Base-by-base conservation (phyloP, 2,888 invertebrate genomes). In the Diarsia dahlii region DNA sequence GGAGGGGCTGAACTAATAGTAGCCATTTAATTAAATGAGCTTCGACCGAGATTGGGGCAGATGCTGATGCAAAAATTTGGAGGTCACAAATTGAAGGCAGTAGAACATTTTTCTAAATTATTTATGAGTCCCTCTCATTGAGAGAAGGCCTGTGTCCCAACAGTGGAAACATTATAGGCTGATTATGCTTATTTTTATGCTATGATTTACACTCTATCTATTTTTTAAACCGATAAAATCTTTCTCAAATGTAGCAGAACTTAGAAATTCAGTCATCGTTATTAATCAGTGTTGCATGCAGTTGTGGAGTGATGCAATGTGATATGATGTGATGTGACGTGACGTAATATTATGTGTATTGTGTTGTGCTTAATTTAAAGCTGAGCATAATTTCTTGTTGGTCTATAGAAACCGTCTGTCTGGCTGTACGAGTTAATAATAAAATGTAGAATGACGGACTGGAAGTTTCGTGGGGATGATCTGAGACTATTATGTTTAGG, bases 21-120 rank as follows among this genome's bases (percentile, higher is more conserved):
- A 70, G 76, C 50, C 75, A 64, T 87, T 89, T 89, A 89, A 90
- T 89, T 88, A 89, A 90, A 90, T 83, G 82, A 77, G 76, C 78
- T 80, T 76, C 82, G 77, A 83, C 85, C 66, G 80, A 82, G 83
- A 86, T 86, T 78, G 69, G 76, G 69, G 80, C 84, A 83, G 82
- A 82, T 68, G 82, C 54, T 76, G 76, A 73, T 72, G 67, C 78
- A 84, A 84, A 86, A 79, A 86, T 79, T 64, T 67, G 39, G 54
- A 76, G 72, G 77, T 80, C 70, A 78, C 75, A 68, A 77, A 85
- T 78, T 65, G 5, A 71, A 65, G 46, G 52, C 54, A 71, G n/a
- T 58, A 56, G 54, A 56, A 77, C 68, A 56, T 45, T 79, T 78
- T 62, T 56, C 46, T 13, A 65, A 71, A 65, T 65, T 72, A 64